Evolutionary conservation across 2,797 vertebrate species (phyloP), one percentile per base, ranked within the genome.

Genomic region (Clarias laeviceps): DNA sequence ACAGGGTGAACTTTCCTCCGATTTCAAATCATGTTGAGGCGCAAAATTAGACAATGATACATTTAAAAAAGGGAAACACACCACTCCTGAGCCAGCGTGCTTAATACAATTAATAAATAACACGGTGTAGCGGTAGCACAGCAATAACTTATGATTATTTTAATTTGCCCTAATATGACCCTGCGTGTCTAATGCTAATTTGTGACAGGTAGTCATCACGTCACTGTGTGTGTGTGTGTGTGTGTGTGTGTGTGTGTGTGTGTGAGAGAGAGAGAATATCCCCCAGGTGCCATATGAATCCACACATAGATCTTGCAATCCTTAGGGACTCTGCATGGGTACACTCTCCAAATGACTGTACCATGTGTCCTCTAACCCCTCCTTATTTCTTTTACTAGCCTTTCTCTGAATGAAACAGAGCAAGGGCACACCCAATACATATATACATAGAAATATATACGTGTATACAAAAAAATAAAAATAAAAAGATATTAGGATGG

Each of bases 81-180:
- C 22, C 32, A 3, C 32, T 40, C 56, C 56, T 40, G 32, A 61
- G 20, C 29, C 32, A 22, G 32, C 18, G 0, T 17, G 24, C 5
- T 45, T 50, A 65, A 45, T 20, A 1, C 17, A 24, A 65, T 65
- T 29, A 27, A 65, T 17, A 65, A 64, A 45, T 2, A 45, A 20
- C 37, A 5, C 69, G 29, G 68, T 77, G 73, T 57, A 29, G 32
- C 69, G 9, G 37, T 73, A 40, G 29, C n/a, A 32, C 9, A 20
- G 65, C 32, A 29, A 56, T 76, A 76, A 56, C 56, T 32, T 24
- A 66, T 68, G 34, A 37, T n/a, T 40, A 64, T 32, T 66, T 66
- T 69, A 54, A 82, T 82, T 64, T 29, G 24, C 66, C 78, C 68
- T 85, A 27, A 87, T 79, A 79, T 12, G 65, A 84, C 78, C 57